phyloP scores from a whole-genome alignment of 92 coral and sea anemone species.

The Actinostola sp. region DNA sequence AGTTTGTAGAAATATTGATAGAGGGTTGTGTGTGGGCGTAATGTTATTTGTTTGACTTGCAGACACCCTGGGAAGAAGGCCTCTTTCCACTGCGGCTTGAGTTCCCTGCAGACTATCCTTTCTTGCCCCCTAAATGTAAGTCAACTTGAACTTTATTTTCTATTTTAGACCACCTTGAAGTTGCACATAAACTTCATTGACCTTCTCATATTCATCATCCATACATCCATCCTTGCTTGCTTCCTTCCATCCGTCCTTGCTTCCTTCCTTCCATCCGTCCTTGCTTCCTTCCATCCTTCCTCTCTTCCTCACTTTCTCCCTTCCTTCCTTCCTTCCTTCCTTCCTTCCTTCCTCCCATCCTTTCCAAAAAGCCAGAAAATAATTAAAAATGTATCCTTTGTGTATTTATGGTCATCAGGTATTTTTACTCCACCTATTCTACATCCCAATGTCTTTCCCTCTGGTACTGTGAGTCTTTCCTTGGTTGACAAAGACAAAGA shows the following conservation, averaged over 20 bases:
- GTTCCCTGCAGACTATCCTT: conserved; percentile 89
- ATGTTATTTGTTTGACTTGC: background rate
- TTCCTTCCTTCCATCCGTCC: background rate
- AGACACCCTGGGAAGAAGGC: conserved; percentile 99
- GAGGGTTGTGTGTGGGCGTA: no score
- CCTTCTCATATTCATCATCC: background rate
- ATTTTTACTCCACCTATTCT: conserved; percentile 81
- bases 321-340: background rate
- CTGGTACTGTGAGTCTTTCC: conserved; percentile 91
- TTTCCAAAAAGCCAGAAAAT: background rate
- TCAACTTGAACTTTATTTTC: background rate
- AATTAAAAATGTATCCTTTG: background rate
- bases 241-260: background rate
- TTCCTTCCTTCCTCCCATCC: background rate
- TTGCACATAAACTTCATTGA: no score
- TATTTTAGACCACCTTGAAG: background rate
- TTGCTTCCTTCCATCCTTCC: background rate
- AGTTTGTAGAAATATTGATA: no score
- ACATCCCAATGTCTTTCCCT: conserved; percentile 97
- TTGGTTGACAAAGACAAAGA: conserved; percentile 82
- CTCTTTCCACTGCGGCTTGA: conserved; percentile 69
- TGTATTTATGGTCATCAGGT: conserved; percentile 49
- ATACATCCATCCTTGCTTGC: background rate
- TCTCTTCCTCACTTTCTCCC: background rate
- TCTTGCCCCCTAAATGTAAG: conserved; percentile 97